Base-by-base conservation (phyloP, 2,797 vertebrate genomes). In the Parambassis ranga region DNA sequence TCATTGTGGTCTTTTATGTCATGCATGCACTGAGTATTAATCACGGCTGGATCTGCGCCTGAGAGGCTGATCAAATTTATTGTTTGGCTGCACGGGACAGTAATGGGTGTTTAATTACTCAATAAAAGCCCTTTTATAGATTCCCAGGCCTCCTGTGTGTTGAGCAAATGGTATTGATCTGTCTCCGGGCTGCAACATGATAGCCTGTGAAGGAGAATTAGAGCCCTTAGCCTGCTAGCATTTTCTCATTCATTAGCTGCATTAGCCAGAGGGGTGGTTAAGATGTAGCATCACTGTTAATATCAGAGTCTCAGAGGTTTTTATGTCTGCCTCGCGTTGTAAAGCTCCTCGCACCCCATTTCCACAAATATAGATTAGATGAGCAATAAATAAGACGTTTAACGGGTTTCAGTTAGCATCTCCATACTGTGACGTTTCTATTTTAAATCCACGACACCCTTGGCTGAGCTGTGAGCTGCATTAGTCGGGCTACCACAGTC, bases 101-200 rank as follows among this genome's bases (percentile, higher is more conserved):
- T 98, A 98, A 98, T 97, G 96, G 95, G 94, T 96, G 95, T 97
- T 98, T 99, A 99, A 98, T 99, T 98, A 99, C 95, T 96, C 95
- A 96, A 96, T 98, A 96, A 96, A 95, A 95, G 91, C 89, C 89
- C 84, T 90, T 95, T 96, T 96, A 98, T 96, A 94, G 95, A 97
- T 97, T 95, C 91, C 73, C 90, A 88, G 95, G 95, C 94, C 94
- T 95, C 92, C 93, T 94, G 90, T 92, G 92, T 91, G 93, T 92
- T 93, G 93, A 94, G 94, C 94, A 95, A 95, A 95, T 94, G 93
- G 91, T 95, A 98, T 98, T 94, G 96, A 98, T 97, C 95, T 87
- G 94, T 90, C 94, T 94, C 94, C 87, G 91, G 89, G 91, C 93
- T 94, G 94, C 93, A 95, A 96, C 93, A 92, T 89, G 94, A 95